These are phyloP conservation scores for Potamilus streckersoni DNA, from an alignment of 1,140 invertebrate genomes.

Conservation along the genomic window DNA sequence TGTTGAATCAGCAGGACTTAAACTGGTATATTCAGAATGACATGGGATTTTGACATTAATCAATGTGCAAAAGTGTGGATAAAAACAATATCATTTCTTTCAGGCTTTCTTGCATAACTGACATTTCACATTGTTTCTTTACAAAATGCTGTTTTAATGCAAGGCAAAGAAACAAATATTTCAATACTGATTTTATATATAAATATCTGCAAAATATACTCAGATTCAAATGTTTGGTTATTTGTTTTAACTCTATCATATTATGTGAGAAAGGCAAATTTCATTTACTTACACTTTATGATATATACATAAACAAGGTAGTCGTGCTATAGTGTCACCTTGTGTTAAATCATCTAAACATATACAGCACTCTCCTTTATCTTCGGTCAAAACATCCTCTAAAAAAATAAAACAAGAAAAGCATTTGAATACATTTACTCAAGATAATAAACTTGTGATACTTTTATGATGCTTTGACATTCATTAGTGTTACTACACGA, in stretches of 20 bases:
- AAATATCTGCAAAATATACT: background rate
- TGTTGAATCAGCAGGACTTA: too few relatives aligned
- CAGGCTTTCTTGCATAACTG: too few relatives aligned
- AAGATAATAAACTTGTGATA: background rate
- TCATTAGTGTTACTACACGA: too few relatives aligned
- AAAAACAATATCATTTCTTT: too few relatives aligned
- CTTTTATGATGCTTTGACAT: background rate
- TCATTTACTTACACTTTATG: constrained; percentile 87
- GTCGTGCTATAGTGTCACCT: constrained; percentile 95
- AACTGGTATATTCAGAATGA: too few relatives aligned
- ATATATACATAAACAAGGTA: constrained; percentile 99
- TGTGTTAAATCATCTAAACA: constrained; percentile 96
- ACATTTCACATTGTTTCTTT: background rate
- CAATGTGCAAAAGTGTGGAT: too few relatives aligned
- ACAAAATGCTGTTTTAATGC: background rate
- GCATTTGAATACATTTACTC: background rate
- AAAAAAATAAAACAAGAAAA: constrained; percentile 48
- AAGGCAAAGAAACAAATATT: background rate
- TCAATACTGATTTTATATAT: too few relatives aligned
- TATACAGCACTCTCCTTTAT: constrained; percentile 97
- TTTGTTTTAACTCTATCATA: too few relatives aligned
- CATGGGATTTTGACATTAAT: too few relatives aligned
- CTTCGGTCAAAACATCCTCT: constrained; percentile 97
- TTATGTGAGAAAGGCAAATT: background rate
- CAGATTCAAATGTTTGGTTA: too few relatives aligned